Percentiles rank a stretch among this genome's conserved stretches.
phyloP scores from a whole-genome alignment of 53 echinoderm and acorn worm species.

The Paracentrotus lividus region DNA sequence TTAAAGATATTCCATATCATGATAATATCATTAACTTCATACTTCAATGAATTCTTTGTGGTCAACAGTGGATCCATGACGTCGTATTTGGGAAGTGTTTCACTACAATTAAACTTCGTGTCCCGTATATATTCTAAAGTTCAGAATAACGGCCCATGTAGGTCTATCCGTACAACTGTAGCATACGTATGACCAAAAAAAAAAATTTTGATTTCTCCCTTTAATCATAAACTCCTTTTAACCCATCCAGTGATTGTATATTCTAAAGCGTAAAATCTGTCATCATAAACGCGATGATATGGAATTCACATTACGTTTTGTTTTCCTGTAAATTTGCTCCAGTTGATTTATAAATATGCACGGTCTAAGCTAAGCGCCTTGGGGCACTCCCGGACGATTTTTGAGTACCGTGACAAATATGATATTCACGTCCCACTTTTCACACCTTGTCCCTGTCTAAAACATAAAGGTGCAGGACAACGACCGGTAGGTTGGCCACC shows the following conservation, averaged over 20 bases:
- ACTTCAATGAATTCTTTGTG: too few relatives aligned
- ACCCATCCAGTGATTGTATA: background rate
- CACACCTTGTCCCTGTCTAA: background rate
- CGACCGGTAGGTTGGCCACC: background rate
- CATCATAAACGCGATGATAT: constrained; percentile 35
- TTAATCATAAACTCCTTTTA: background rate
- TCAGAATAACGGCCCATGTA: too few relatives aligned
- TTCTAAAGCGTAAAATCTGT: constrained; percentile 20
- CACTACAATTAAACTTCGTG: too few relatives aligned
- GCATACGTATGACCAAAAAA: too few relatives aligned
- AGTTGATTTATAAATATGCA: constrained; percentile 48
- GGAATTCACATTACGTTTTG: constrained; percentile 46
- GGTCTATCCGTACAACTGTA: too few relatives aligned
- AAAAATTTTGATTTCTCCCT: background rate
- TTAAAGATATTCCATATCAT: too few relatives aligned
- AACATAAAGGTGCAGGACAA: background rate
- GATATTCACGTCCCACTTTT: constrained; percentile 32
- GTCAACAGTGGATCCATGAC: too few relatives aligned
- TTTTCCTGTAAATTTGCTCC: constrained; percentile 43
- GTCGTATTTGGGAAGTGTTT: too few relatives aligned
- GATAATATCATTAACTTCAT: too few relatives aligned
- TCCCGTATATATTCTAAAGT: too few relatives aligned
- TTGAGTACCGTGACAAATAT: constrained; percentile 10
- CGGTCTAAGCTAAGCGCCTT: background rate
- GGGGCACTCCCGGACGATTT: background rate